phyloP scores from a whole-genome alignment of 2,888 invertebrate species.

The Chrysolina americana region DNA sequence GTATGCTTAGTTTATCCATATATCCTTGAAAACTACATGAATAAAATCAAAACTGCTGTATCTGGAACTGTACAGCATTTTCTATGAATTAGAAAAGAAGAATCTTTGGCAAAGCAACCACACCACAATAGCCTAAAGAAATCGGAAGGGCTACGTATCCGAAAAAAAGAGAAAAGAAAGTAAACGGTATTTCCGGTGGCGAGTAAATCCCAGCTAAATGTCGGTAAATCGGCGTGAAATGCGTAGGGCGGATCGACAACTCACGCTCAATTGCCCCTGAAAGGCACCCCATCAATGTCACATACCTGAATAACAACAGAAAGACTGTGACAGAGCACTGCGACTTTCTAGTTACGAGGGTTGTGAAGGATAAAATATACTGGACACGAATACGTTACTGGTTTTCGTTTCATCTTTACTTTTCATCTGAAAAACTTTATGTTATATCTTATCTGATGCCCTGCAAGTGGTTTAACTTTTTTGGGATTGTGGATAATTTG shows the following conservation, averaged over 20 bases:
- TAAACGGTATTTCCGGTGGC: slow-evolving; percentile 62
- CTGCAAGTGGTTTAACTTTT: no score
- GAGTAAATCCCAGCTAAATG: slow-evolving; percentile 62
- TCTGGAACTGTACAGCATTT: not conserved
- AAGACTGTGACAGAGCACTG: slow-evolving; percentile 23
- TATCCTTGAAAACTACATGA: no score
- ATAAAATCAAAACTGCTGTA: not conserved
- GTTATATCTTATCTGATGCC: no score
- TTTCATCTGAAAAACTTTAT: no score
- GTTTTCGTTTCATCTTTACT: no score
- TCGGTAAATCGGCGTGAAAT: slow-evolving; percentile 69
- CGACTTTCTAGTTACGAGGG: slow-evolving; percentile 23
- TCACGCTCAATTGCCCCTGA: slow-evolving; percentile 68
- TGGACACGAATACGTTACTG: not conserved
- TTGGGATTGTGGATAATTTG: no score
- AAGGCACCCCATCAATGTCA: slow-evolving; percentile 54
- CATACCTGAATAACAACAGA: slow-evolving; percentile 30
- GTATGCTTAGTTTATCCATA: no score
- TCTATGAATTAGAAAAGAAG: not conserved
- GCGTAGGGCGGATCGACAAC: slow-evolving; percentile 65
- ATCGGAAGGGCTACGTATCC: slow-evolving; percentile 26
- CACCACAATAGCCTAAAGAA: slow-evolving; percentile 25
- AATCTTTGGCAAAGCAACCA: not conserved
- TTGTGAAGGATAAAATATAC: slow-evolving; percentile 15
- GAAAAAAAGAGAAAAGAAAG: slow-evolving; percentile 43